Base-by-base conservation (phyloP, 37 sponge, comb jelly and placozoan species). In the Haliclona indistincta region DNA sequence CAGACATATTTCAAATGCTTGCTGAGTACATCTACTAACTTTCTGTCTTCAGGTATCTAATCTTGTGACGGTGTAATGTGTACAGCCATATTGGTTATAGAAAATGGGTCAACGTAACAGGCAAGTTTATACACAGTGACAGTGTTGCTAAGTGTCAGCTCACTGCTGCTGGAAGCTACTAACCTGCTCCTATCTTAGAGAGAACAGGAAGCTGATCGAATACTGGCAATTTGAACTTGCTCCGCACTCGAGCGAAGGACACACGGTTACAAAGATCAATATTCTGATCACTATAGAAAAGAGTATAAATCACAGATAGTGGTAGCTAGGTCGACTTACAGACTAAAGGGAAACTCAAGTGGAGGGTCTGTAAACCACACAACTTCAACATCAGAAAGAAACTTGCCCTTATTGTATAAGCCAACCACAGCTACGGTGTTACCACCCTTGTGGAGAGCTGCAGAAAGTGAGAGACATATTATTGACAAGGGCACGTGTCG, bases 311-410 rank as follows among this genome's bases (percentile, higher is more conserved):
- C n/a, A 39, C 52, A 61, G 28, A 22, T 26, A 61, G 28, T 61
- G 28, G 8, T 20, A 37, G 17, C 38, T 36, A 60, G 2, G 15
- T 22, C 7, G 19, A 80, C 83, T 82, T 34, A 82, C 83, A 82
- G 26, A 56, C 29, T 28, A 34, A 82, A 82, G 1, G 62, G 67
- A 22, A 82, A 74, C 45, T 35, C 42, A 5, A 44, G 44, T 38
- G 35, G 51, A 43, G n/a, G 0, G 17, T 30, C 65, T 3, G 55
- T 65, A 34, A 82, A 82, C 75, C 75, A 74, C 7, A 74, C 38
- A 53, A 82, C 44, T 19, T 82, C 37, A 4, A 82, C 83, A 15
- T 66, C 43, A 4, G 75, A 74, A 23, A 82, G 35, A 32, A 38
- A 65, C 0, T 30, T 67, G 25, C 38, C 30, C 67, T 82, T 82